Evolutionary conservation across 2,113 vertebrate genomes (phyloP).

Genomic region (Ascaphus truei): DNA sequence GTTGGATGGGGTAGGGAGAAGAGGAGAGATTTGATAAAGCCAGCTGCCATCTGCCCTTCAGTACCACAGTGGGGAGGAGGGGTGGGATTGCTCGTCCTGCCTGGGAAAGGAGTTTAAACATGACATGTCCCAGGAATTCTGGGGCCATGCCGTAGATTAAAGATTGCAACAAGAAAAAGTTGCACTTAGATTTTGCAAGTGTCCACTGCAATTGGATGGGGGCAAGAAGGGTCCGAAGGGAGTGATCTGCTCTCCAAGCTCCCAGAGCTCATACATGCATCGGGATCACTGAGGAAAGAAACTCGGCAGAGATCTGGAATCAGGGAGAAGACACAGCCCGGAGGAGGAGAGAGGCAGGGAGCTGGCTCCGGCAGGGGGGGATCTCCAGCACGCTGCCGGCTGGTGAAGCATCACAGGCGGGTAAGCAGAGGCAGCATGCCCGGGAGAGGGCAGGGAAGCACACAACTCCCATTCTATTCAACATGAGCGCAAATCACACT

Average conservation of each 20-base stretch:
- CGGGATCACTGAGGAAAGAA: conserved; percentile 21
- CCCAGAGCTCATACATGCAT: background rate
- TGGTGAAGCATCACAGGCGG: background rate
- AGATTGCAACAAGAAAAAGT: background rate
- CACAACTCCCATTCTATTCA: background rate
- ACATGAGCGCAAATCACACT: background rate
- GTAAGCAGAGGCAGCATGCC: background rate
- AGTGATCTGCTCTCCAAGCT: background rate
- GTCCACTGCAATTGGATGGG: background rate
- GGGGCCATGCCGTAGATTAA: too few relatives aligned
- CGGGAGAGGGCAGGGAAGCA: too few relatives aligned
- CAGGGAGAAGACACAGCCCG: background rate
- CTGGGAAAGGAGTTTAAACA: conserved; percentile 33
- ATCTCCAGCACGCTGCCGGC: background rate
- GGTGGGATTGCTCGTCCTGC: conserved; percentile 68
- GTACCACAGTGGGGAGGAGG: conserved; percentile 60
- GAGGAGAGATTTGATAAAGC: conserved; percentile 62
- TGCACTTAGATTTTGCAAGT: background rate
- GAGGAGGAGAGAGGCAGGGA: conserved; percentile 9
- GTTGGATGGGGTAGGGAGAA: conserved; percentile 52
- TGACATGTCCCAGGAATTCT: background rate
- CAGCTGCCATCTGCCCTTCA: conserved; percentile 78
- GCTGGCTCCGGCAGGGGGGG: conserved; percentile 41
- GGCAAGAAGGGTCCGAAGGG: background rate
- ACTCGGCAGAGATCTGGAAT: conserved; percentile 19